These are phyloP conservation scores for Erannis defoliaria DNA, from an alignment of 2,888 invertebrate genomes.

Conservation along the genomic window DNA sequence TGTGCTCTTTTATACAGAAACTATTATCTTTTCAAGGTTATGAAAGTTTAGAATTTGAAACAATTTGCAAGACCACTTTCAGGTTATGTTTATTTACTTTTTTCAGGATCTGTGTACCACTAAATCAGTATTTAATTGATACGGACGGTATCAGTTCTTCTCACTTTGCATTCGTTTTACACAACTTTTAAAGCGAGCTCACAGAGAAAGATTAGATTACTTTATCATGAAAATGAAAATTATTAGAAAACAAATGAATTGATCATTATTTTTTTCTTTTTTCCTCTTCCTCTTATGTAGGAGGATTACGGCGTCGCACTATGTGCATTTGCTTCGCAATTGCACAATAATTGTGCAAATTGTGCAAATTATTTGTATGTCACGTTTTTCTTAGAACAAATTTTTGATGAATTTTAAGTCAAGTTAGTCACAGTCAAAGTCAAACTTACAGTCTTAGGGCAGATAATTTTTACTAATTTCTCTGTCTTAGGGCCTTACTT, in stretches of 20 bases:
- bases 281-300: too few relatives aligned
- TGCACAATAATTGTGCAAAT: too few relatives aligned
- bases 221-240: slow-evolving; percentile 1
- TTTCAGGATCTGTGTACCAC: not conserved
- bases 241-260: slow-evolving; percentile 4
- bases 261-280: too few relatives aligned
- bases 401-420: too few relatives aligned
- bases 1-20: not conserved
- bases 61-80: not conserved
- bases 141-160: not conserved
- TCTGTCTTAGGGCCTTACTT: too few relatives aligned
- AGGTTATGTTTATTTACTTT: slow-evolving; percentile 16
- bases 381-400: too few relatives aligned
- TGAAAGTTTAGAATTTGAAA: slow-evolving; percentile 39
- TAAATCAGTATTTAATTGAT: not conserved
- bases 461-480: too few relatives aligned
- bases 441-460: too few relatives aligned
- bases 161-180: not conserved
- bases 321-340: too few relatives aligned
- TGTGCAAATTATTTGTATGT: too few relatives aligned
- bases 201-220: not conserved
- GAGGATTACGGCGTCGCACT: too few relatives aligned
- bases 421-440: too few relatives aligned
- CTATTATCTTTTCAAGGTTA: slow-evolving; percentile 43
- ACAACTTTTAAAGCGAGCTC: not conserved